Evolutionary conservation across 2,113 vertebrate species (phyloP).

Genomic region (Cairina moschata): DNA sequence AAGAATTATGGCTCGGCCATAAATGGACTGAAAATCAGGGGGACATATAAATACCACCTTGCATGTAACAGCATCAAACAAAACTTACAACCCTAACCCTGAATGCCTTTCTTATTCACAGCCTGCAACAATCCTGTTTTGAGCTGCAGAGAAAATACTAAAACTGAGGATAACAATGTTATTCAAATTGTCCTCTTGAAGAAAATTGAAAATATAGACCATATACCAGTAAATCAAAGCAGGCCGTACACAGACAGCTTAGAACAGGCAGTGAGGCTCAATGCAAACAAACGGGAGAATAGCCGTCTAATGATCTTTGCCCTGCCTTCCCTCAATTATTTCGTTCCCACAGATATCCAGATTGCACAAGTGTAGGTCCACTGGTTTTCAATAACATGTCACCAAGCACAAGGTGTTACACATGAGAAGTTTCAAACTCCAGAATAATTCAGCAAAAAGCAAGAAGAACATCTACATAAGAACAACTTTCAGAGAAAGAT

Average conservation of each 20-base stretch:
- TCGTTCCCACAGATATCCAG: not conserved
- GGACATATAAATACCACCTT: not conserved
- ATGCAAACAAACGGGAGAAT: not conserved
- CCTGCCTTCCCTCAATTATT: not conserved
- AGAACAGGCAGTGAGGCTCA: not conserved
- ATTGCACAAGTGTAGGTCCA: not conserved
- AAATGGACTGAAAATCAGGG: not conserved
- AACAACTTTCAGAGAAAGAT: not conserved
- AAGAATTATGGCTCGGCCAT: not conserved
- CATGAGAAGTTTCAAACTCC: not conserved
- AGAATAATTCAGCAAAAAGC: conserved; percentile 19
- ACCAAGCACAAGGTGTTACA: not conserved
- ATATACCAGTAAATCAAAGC: not conserved
- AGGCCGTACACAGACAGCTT: not conserved
- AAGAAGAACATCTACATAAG: not conserved
- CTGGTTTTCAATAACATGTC: not conserved
- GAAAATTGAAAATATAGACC: not conserved
- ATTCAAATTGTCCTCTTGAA: not conserved
- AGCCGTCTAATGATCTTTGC: not conserved
- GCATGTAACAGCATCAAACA: not conserved
- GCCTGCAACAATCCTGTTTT: not conserved
- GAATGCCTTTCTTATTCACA: not conserved
- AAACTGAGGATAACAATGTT: not conserved
- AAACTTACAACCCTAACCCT: not conserved
- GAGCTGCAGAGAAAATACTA: not conserved